phyloP scores from a whole-genome alignment of 1,140 invertebrate genomes.

The Zaprionus inermis region DNA sequence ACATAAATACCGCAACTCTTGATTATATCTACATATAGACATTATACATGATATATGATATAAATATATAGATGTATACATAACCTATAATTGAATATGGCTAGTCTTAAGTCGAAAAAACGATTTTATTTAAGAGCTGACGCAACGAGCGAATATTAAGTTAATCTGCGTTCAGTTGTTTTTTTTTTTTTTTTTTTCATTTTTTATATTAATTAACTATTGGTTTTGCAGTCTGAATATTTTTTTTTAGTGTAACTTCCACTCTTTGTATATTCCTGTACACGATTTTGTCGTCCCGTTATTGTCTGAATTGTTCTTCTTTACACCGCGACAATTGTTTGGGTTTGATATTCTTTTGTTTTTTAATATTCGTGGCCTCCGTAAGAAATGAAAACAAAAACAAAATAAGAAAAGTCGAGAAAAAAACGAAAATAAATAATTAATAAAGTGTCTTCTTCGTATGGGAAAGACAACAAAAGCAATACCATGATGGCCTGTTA shows the following conservation, averaged over 20 bases:
- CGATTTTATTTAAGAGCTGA: constrained; percentile 34
- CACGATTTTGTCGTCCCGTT: neutral
- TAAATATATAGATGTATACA: constrained; percentile 9
- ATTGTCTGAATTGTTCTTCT: neutral
- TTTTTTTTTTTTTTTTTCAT: neutral
- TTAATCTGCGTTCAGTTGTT: neutral
- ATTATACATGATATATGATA: constrained; percentile 7
- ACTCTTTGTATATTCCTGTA: neutral
- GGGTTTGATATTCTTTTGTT: neutral
- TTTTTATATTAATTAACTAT: neutral
- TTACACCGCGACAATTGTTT: neutral
- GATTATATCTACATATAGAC: constrained; percentile 10
- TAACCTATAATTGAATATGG: constrained; percentile 7
- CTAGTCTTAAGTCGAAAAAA: constrained; percentile 37
- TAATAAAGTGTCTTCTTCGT: constrained; percentile 25
- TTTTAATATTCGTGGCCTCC: constrained; percentile 28
- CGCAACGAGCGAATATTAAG: constrained; percentile 37
- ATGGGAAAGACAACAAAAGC: constrained; percentile 45
- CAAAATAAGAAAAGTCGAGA: neutral
- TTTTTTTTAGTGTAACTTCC: neutral
- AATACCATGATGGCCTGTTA: constrained; percentile 58
- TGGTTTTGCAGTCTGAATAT: neutral
- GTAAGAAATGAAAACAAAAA: neutral
- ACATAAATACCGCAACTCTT: constrained; percentile 19
- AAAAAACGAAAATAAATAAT: constrained; percentile 14